These are phyloP conservation scores for Muricea muricata DNA, from an alignment of 92 coral and sea anemone species.

Conservation along the genomic window DNA sequence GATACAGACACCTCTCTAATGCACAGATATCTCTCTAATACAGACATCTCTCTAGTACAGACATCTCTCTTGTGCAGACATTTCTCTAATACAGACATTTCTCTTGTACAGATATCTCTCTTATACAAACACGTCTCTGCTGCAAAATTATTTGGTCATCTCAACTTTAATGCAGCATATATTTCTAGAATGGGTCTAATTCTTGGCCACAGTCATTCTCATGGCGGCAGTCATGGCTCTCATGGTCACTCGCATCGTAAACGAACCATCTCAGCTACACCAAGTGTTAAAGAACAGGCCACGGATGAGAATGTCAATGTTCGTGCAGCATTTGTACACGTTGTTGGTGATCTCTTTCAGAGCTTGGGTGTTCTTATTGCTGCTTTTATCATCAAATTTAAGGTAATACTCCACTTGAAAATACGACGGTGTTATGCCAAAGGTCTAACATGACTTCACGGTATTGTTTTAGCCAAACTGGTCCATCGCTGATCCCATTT, in stretches of 20 bases:
- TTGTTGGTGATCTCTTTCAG: conserved; percentile 93
- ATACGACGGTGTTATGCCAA: too few relatives aligned
- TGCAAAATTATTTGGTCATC: too few relatives aligned
- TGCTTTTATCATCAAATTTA: conserved; percentile 87
- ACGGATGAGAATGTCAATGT: conserved; percentile 85
- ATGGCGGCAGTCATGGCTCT: background rate
- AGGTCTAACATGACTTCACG: too few relatives aligned
- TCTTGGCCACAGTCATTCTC: conserved; percentile 61
- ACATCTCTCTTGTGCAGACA: too few relatives aligned
- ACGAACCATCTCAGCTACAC: background rate
- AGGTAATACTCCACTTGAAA: conserved; percentile 72
- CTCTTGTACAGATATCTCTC: too few relatives aligned
- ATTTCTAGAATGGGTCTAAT: conserved; percentile 81
- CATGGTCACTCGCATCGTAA: conserved; percentile 27
- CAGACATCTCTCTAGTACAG: too few relatives aligned
- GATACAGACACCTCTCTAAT: too few relatives aligned
- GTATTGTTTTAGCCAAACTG: conserved; percentile 84
- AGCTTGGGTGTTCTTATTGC: conserved; percentile 93
- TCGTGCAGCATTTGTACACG: conserved; percentile 94
- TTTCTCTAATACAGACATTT: too few relatives aligned
- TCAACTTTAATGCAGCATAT: too few relatives aligned
- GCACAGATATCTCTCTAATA: too few relatives aligned
- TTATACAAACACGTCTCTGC: too few relatives aligned
- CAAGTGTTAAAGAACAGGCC: conserved; percentile 70
- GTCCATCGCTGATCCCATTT: conserved; percentile 97